Evolutionary conservation across 2,113 vertebrate genomes (phyloP).

Genomic region (Cryptotis parvus): DNA sequence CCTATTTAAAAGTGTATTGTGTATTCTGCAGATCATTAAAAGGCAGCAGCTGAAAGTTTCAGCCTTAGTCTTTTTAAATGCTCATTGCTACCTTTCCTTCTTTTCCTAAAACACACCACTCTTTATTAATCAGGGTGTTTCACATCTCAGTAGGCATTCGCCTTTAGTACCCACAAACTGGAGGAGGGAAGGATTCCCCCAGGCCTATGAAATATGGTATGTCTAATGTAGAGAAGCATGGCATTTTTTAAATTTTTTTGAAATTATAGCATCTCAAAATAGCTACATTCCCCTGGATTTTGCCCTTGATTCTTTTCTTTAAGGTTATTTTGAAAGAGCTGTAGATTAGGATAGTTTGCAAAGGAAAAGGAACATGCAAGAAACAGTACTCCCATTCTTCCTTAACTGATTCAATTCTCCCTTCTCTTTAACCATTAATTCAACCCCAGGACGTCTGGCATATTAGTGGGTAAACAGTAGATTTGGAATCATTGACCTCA

Average conservation of each 20-base stretch:
- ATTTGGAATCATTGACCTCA: background rate
- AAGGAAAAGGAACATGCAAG: background rate
- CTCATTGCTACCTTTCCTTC: background rate
- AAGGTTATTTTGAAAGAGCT: background rate
- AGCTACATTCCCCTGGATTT: background rate
- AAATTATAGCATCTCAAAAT: background rate
- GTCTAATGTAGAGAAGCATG: background rate
- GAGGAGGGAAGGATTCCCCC: background rate
- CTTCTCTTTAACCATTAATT: background rate
- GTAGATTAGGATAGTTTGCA: background rate
- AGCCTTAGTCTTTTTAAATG: background rate
- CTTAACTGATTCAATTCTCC: background rate
- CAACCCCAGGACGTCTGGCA: background rate
- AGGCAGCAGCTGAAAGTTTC: background rate
- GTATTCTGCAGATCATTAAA: background rate
- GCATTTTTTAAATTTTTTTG: no score
- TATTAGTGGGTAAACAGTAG: background rate
- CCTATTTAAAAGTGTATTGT: background rate
- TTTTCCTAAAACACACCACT: background rate
- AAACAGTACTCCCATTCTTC: background rate
- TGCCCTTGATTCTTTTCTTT: constrained; percentile 1
- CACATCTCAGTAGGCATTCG: background rate
- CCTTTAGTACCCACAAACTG: background rate
- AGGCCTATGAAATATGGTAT: background rate
- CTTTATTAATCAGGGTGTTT: background rate